Evolutionary conservation across 2,113 vertebrate species (phyloP).

Genomic region (Phyllopteryx taeniolatus): DNA sequence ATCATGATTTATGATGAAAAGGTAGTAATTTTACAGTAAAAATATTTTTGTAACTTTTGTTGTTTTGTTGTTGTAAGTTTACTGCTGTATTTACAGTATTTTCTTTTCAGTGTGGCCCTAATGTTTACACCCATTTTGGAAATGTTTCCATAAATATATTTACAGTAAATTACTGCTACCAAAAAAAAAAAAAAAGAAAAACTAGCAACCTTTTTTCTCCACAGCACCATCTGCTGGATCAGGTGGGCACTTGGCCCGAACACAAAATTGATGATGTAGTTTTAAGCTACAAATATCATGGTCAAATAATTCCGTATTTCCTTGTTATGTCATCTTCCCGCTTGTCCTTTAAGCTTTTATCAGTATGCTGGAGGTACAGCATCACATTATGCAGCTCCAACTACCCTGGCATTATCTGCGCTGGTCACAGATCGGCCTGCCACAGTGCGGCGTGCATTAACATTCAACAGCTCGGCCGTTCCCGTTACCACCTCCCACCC

Average conservation of each 20-base stretch:
- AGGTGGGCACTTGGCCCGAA: background rate
- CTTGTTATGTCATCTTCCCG: slow-evolving; percentile 40
- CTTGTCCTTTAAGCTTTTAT: slow-evolving; percentile 60
- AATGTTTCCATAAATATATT: too few species aligned
- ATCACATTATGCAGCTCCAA: slow-evolving; percentile 68
- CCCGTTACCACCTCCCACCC: slow-evolving; percentile 35
- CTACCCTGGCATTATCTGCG: slow-evolving; percentile 65
- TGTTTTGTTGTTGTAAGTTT: background rate
- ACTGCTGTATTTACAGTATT: background rate
- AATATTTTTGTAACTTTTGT: background rate
- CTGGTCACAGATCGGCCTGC: slow-evolving; percentile 66
- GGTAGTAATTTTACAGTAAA: too few species aligned
- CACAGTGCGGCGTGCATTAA: slow-evolving; percentile 59
- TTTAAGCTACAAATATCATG: background rate
- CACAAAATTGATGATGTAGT: background rate
- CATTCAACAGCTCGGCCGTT: slow-evolving; percentile 66
- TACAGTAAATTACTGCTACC: too few species aligned
- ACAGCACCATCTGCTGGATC: background rate
- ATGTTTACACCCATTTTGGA: background rate
- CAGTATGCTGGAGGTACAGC: slow-evolving; percentile 61
- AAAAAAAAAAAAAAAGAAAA: too few species aligned
- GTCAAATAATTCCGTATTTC: background rate
- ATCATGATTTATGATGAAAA: too few species aligned
- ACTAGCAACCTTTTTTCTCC: background rate
- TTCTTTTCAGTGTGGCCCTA: too few species aligned